Evolutionary conservation across 1,140 invertebrate species (phyloP), one percentile per base, ranked within the genome.

Genomic region (Daktulosphaira vitifoliae): DNA sequence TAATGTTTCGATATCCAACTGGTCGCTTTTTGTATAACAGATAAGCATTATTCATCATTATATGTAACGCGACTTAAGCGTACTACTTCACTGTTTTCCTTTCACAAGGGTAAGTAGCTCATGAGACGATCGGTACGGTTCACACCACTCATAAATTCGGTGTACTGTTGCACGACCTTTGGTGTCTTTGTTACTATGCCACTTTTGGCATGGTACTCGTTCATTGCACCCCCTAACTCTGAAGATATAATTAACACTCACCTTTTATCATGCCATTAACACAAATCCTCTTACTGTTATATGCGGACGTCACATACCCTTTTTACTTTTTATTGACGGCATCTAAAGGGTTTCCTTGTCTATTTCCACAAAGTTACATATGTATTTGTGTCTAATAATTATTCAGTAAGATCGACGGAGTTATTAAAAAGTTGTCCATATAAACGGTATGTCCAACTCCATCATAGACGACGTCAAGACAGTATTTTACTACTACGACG

Each of bases 261-360:
- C 20, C 46, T 64, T 48, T 64, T 64, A 22, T 64, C 39, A 4
- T 48, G 33, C 56, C 56, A 64, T 48, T 16, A 16, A 64, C 46
- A 26, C 42, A 42, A 3, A 49, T 16, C 5, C 29, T 7, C 18
- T 44, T 46, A 25, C 9, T 62, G 23, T n/a, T n/a, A 15, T 23
- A 49, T 26, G 56, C 56, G 1, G 44, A 62, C 20, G 37, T 49
- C 18, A 46, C 22, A 13, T 64, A 15, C 5, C 44, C 44, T 22
- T 29, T 48, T 29, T 64, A 23, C 1, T 64, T 64, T 20, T 23
- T 39, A 26, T 18, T 53, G 15, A 39, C 33, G 4, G 39, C 22
- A 46, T 26, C 44, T 42, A 15, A n/a, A n/a, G n/a, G n/a, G n/a
- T n/a, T n/a, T n/a, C n/a, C n/a, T n/a, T n/a, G n/a, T n/a, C n/a